These are phyloP conservation scores for Actias luna DNA, from an alignment of 2,888 invertebrate species.

Conservation along the genomic window DNA sequence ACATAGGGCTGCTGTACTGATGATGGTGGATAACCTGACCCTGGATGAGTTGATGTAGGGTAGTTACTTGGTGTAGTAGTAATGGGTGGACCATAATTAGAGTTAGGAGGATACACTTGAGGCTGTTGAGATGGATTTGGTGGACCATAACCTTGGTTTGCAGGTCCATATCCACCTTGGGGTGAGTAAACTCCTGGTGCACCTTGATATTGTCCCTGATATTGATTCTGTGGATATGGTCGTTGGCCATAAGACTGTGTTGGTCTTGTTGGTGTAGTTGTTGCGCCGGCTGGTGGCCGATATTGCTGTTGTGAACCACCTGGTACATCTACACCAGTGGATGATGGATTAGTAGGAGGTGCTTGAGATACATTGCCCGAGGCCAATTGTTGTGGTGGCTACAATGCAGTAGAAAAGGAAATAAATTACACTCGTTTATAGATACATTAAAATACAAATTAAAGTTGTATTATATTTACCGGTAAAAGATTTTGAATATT, in stretches of 20 bases:
- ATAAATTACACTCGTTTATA: neutral
- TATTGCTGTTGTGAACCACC: conserved; percentile 74
- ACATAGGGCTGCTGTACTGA: conserved; percentile 75
- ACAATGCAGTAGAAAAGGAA: conserved; percentile 40
- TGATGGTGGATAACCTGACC: conserved; percentile 71
- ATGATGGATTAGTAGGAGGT: conserved; percentile 60
- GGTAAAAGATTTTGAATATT: conserved; percentile 94
- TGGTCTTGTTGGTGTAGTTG: conserved; percentile 81
- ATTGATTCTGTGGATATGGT: conserved; percentile 85
- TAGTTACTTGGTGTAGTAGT: conserved; percentile 82
- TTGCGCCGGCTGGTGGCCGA: conserved; percentile 75
- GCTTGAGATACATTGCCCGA: conserved; percentile 74
- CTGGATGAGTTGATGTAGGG: conserved; percentile 77
- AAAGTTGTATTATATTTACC: conserved; percentile 78
- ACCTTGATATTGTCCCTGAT: conserved; percentile 82
- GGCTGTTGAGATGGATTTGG: conserved; percentile 84
- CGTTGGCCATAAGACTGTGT: conserved; percentile 86
- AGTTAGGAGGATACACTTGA: conserved; percentile 85
- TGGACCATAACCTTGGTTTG: conserved; percentile 84
- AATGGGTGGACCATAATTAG: conserved; percentile 83
- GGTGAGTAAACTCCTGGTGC: conserved; percentile 84
- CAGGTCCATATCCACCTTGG: conserved; percentile 86
- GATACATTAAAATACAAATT: neutral
- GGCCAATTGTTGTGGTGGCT: conserved; percentile 82
- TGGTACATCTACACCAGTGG: conserved; percentile 62